A percentile compares a stretch with the other conserved stretches of the same genome.
phyloP scores from a whole-genome alignment of 2,113 vertebrate species.

The Callipepla squamata region DNA sequence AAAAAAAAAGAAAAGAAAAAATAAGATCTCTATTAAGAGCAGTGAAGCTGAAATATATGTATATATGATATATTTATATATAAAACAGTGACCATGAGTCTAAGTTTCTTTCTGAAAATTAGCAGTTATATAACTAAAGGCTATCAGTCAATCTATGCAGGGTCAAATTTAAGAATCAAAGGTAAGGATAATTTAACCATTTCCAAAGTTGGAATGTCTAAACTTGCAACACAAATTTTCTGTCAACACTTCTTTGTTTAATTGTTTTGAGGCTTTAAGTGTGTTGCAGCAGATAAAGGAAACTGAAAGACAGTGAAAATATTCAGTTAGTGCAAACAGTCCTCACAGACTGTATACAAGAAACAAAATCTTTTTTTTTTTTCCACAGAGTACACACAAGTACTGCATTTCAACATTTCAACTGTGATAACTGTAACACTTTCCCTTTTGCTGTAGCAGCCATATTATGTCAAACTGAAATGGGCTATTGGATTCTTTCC shows the following conservation, averaged over 20 bases:
- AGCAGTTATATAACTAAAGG: background rate
- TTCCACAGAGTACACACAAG: background rate
- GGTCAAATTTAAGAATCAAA: background rate
- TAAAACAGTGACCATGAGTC: background rate
- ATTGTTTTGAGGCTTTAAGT: background rate
- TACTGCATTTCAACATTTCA: background rate
- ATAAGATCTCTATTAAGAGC: background rate
- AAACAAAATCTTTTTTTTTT: background rate
- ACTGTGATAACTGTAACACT: background rate
- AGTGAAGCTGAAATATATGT: background rate
- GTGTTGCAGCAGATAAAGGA: background rate
- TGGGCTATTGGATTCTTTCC: background rate
- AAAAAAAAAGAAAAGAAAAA: background rate
- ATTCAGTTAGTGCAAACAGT: background rate
- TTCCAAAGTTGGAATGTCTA: background rate
- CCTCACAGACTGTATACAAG: background rate
- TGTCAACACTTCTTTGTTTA: background rate
- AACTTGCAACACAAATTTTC: background rate
- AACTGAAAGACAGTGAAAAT: background rate
- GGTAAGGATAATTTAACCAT: background rate
- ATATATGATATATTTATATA: background rate
- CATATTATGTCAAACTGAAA: background rate
- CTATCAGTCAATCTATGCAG: background rate
- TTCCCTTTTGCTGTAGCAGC: background rate
- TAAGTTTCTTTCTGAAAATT: background rate